Base-by-base conservation (phyloP, 2,113 vertebrate species). In the Ochotona princeps region DNA sequence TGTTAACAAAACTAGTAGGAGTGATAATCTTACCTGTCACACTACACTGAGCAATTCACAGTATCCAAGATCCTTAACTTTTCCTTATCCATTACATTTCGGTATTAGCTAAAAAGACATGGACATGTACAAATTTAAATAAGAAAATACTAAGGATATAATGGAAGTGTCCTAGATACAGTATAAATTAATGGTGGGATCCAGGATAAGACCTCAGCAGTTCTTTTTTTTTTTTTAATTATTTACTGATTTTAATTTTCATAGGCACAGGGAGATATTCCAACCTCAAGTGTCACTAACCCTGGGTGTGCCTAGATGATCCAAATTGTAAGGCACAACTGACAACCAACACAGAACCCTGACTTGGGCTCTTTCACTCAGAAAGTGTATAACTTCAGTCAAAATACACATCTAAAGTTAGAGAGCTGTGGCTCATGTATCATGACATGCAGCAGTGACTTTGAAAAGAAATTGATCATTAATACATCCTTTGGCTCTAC, bases 21-120 rank as follows among this genome's bases (percentile, higher is more conserved):
- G 21, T 21, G 6, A 93, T 51, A 49, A 63, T 79, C 18, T 82
- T 78, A 92, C 47, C 21, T 83, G 65, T 57, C 8, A 87, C 11
- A 57, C 89, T 91, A 32, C 32, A 60, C 51, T 72, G 23, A 92
- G 78, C 79, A 44, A 78, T 89, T 92, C 38, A 79, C 79, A 81
- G 23, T 83, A 66, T 35, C 81, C 35, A 79, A 65, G 23, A 70
- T 75, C 83, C 7, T 67, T 26, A 35, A 35, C 18, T 91, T 85
- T 79, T 26, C 3, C 38, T 61, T 94, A 12, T 74, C 17, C 0
- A 88, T 7, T 14, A 54, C n/a, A 38, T 78, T 87, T 94, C 47
- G 15, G 73, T 67, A 81, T 92, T 79, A 25, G 87, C 28, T 84
- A 76, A 65, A 80, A 32, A 87, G 10, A 81, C 51, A 76, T 9